phyloP scores from a whole-genome alignment of 2,888 invertebrate genomes.

The Parasteatoda lunata region DNA sequence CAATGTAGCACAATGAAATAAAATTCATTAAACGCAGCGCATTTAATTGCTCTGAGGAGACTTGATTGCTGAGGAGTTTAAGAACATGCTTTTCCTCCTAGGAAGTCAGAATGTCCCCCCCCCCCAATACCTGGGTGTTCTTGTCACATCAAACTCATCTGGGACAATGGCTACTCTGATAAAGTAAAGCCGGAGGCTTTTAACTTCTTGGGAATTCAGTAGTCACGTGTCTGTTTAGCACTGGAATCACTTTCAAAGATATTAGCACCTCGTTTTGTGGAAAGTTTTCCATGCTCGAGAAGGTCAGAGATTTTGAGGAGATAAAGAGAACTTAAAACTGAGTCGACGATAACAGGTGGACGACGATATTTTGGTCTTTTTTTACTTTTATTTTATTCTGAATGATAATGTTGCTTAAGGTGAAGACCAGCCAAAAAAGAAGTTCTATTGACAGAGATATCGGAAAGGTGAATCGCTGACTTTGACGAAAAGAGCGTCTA shows the following conservation, averaged over 20 bases:
- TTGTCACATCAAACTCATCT: conserved; percentile 63
- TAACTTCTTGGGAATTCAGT: conserved; percentile 1
- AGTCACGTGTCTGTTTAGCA: conserved; percentile 61
- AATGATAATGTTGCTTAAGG: not conserved
- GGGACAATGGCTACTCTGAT: conserved; percentile 60
- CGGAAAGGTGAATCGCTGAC: not conserved
- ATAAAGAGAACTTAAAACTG: not conserved
- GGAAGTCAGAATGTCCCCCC: not conserved
- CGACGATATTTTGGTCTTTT: not conserved
- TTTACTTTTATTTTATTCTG: not conserved
- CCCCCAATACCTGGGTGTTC: conserved; percentile 58
- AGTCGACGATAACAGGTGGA: not conserved
- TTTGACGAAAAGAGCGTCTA: too few species aligned
- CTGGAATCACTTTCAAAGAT: conserved; percentile 64
- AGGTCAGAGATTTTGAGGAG: conserved; percentile 17
- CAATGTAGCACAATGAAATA: too few species aligned
- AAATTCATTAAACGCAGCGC: too few species aligned
- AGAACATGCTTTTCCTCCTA: too few species aligned
- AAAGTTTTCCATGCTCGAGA: not conserved
- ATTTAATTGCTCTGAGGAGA: too few species aligned
- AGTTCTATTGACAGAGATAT: not conserved
- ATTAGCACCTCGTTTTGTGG: conserved; percentile 60
- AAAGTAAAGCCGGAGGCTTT: conserved; percentile 36
- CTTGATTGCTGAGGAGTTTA: too few species aligned
- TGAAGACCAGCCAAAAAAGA: not conserved